These are phyloP conservation scores for Rhinichthys klamathensis DNA, from an alignment of 2,113 vertebrate genomes.

Conservation along the genomic window DNA sequence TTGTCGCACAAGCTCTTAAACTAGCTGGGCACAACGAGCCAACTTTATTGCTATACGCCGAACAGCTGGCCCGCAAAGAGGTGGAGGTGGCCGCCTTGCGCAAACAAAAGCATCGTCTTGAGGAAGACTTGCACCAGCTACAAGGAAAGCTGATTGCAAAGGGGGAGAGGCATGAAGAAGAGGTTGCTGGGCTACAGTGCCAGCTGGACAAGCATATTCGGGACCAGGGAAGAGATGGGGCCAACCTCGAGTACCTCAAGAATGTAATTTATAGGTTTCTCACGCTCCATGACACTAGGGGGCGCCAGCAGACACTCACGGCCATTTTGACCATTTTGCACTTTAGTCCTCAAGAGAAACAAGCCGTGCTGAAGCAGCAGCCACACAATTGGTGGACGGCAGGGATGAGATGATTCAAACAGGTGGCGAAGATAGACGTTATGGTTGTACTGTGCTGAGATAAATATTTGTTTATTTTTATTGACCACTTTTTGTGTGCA, in stretches of 20 bases:
- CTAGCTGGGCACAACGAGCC: slow-evolving; percentile 74
- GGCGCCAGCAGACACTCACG: slow-evolving; percentile 88
- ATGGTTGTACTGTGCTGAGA: background rate
- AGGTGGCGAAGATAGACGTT: background rate
- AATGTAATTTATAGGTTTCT: slow-evolving; percentile 90
- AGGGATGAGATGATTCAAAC: slow-evolving; percentile 72
- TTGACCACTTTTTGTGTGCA: slow-evolving; percentile 25
- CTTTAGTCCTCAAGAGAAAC: slow-evolving; percentile 92
- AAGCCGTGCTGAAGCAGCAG: slow-evolving; percentile 76
- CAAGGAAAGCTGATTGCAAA: slow-evolving; percentile 77
- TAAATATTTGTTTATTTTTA: slow-evolving; percentile 7
- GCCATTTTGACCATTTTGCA: slow-evolving; percentile 93
- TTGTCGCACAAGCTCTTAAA: slow-evolving; percentile 76
- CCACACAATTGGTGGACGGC: slow-evolving; percentile 78
- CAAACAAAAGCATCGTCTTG: slow-evolving; percentile 83
- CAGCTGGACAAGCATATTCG: slow-evolving; percentile 80
- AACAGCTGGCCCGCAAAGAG: slow-evolving; percentile 90
- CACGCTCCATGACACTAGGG: slow-evolving; percentile 84
- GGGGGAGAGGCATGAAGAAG: slow-evolving; percentile 79
- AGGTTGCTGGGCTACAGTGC: slow-evolving; percentile 67
- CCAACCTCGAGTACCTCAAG: slow-evolving; percentile 97
- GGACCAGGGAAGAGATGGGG: slow-evolving; percentile 87
- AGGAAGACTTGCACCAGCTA: slow-evolving; percentile 81
- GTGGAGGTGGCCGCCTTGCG: slow-evolving; percentile 81
- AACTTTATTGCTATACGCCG: slow-evolving; percentile 87